A percentile compares a stretch with the other conserved stretches of the same genome.
Evolutionary conservation across 2,797 vertebrate species (phyloP).

Genomic region (Antennarius maculatus): DNA sequence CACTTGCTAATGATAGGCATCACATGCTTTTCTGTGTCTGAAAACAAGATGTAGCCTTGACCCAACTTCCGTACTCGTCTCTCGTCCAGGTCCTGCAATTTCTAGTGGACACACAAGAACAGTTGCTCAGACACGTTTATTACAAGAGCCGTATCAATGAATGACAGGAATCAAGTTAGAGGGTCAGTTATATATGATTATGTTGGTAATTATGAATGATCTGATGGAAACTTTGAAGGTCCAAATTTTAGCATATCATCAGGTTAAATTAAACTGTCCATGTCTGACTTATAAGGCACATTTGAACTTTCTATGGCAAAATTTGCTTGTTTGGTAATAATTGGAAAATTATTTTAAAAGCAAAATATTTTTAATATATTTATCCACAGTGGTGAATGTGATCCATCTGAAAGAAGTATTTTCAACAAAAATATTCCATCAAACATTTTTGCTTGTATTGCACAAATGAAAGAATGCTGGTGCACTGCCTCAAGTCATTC

Average conservation of each 20-base stretch:
- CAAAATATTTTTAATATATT: too few species aligned
- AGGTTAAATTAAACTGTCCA: not conserved
- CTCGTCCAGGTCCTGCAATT: conserved; percentile 91
- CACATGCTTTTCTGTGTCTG: conserved; percentile 88
- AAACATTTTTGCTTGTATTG: too few species aligned
- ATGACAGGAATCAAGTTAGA: not conserved
- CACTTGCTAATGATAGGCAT: conserved; percentile 92
- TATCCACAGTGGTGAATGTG: too few species aligned
- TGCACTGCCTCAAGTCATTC: too few species aligned
- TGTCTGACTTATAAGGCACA: too few species aligned
- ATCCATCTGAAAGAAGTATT: too few species aligned
- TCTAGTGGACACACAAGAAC: conserved; percentile 73
- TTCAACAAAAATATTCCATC: too few species aligned
- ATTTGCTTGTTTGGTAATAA: too few species aligned
- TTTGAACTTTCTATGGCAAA: too few species aligned
- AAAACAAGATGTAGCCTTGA: conserved; percentile 85
- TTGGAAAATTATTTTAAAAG: too few species aligned
- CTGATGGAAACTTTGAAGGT: not conserved
- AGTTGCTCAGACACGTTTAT: conserved; percentile 14
- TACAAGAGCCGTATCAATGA: not conserved
- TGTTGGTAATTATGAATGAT: not conserved
- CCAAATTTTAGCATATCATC: not conserved
- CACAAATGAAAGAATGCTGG: not conserved
- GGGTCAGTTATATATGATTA: not conserved
- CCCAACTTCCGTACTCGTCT: conserved; percentile 81